These are phyloP conservation scores for Drosophila tsacasi DNA, from an alignment of 1,140 invertebrate species.

Conservation along the genomic window DNA sequence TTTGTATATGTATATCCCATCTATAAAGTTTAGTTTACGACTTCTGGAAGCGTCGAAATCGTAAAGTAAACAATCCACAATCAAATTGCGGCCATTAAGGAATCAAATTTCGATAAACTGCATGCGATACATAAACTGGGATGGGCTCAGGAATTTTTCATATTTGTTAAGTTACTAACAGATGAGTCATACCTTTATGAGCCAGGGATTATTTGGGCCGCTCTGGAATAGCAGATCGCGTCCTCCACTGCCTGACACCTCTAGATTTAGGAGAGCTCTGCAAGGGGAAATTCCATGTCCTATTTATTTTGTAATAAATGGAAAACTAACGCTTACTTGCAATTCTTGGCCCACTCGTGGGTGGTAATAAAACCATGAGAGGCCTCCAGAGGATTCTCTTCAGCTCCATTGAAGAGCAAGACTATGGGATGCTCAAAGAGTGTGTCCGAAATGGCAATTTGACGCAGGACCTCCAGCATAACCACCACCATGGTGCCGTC, in stretches of 20 bases:
- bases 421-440: conserved; percentile 91
- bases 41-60: not conserved
- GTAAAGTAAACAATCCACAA: conserved; percentile 86
- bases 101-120: conserved; percentile 24
- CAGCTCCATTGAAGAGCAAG: conserved; percentile 96
- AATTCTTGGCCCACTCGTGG: conserved; percentile 94
- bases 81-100: conserved; percentile 72
- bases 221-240: conserved; percentile 97
- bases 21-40: conserved; percentile 86
- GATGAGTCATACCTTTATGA: conserved; percentile 87
- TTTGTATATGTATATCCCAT: conserved; percentile 59
- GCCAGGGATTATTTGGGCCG: conserved; percentile 96
- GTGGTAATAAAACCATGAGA: conserved; percentile 97
- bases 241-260: conserved; percentile 97
- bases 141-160: not conserved
- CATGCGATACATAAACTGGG: conserved; percentile 17
- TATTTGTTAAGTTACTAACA: not conserved
- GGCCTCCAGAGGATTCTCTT: conserved; percentile 96
- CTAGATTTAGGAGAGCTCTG: conserved; percentile 96
- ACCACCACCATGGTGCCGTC: conserved; percentile 96
- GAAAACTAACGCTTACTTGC: conserved; percentile 67
- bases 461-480: conserved; percentile 94
- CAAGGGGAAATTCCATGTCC: conserved; percentile 50
- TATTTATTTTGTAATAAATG: not conserved
- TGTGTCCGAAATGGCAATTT: conserved; percentile 88